Conservation (phyloP, 2,888 invertebrate species). For the Heliconius ismenius region DNA sequence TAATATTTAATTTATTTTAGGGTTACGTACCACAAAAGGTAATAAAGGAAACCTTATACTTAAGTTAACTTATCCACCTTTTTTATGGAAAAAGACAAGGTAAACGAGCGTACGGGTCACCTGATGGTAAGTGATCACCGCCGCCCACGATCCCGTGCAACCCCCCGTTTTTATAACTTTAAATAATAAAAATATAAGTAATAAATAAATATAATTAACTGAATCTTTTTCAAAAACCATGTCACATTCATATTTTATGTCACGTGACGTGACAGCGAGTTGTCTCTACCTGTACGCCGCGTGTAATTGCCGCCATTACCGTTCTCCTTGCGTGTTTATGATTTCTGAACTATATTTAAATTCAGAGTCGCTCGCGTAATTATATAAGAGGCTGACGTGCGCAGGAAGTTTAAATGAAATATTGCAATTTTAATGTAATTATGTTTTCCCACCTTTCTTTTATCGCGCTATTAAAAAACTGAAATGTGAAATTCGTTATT, state of each 20-base stretch:
- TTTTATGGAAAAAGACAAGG: too few relatives aligned
- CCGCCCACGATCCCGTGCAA: too few relatives aligned
- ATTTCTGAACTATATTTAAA: conserved; percentile 35
- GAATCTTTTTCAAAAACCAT: not conserved
- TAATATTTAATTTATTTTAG: too few relatives aligned
- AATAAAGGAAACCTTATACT: too few relatives aligned
- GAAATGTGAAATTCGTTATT: conserved; percentile 7
- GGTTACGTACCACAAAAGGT: too few relatives aligned
- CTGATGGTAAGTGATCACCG: too few relatives aligned
- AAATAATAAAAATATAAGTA: too few relatives aligned
- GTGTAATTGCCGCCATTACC: conserved; percentile 40
- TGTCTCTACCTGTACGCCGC: conserved; percentile 20
- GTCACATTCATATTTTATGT: not conserved
- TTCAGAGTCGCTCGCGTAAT: conserved; percentile 20
- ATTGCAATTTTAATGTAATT: conserved; percentile 27
- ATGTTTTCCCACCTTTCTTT: conserved; percentile 24
- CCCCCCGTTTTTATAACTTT: too few relatives aligned
- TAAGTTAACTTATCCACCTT: too few relatives aligned
- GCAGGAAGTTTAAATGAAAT: conserved; percentile 29
- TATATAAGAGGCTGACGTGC: conserved; percentile 24
- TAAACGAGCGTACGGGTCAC: too few relatives aligned
- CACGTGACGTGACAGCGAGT: conserved; percentile 18
- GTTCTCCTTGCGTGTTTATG: conserved; percentile 40
- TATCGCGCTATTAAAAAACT: conserved; percentile 17
- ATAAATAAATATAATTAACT: too few relatives aligned